These are phyloP conservation scores for Hepsetus odoe DNA, from an alignment of 2,113 vertebrate genomes.

Conservation along the genomic window DNA sequence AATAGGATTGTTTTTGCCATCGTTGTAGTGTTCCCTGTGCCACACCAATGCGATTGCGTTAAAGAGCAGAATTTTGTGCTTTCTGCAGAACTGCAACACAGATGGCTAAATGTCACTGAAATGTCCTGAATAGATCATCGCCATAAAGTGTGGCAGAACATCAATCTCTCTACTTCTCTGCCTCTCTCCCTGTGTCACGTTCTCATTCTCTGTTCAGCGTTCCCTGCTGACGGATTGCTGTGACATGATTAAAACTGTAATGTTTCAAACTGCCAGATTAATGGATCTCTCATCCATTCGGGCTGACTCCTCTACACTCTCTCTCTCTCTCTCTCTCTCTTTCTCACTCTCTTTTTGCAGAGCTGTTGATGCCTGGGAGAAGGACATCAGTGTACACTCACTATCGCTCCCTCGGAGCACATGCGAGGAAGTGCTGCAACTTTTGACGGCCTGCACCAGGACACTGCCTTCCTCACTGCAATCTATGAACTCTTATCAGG, in stretches of 20 bases:
- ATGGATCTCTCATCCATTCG: slow-evolving; percentile 37
- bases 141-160: slow-evolving; percentile 59
- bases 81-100: slow-evolving; percentile 56
- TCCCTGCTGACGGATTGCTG: slow-evolving; percentile 44
- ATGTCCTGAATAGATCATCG: slow-evolving; percentile 62
- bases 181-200: slow-evolving; percentile 26
- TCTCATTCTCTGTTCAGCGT: slow-evolving; percentile 13
- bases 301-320: slow-evolving; percentile 42
- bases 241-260: slow-evolving; percentile 58
- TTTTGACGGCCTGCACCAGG: slow-evolving; percentile 79
- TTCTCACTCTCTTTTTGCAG: slow-evolving; percentile 65
- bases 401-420: slow-evolving; percentile 84
- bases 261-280: slow-evolving; percentile 57
- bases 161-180: slow-evolving; percentile 57
- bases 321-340: neutral
- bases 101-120: slow-evolving; percentile 70
- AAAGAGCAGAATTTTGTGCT: slow-evolving; percentile 18
- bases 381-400: slow-evolving; percentile 84
- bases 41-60: neutral
- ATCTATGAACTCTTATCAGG: slow-evolving; percentile 89
- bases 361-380: slow-evolving; percentile 83
- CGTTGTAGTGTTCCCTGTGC: neutral
- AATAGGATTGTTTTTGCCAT: slow-evolving; percentile 1
- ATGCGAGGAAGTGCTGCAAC: slow-evolving; percentile 85
- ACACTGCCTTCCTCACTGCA: slow-evolving; percentile 83